A percentile compares a stretch with the other conserved stretches of the same genome.
Evolutionary conservation across 2,113 vertebrate species (phyloP).

Genomic region (Paracanthobrama guichenoti): DNA sequence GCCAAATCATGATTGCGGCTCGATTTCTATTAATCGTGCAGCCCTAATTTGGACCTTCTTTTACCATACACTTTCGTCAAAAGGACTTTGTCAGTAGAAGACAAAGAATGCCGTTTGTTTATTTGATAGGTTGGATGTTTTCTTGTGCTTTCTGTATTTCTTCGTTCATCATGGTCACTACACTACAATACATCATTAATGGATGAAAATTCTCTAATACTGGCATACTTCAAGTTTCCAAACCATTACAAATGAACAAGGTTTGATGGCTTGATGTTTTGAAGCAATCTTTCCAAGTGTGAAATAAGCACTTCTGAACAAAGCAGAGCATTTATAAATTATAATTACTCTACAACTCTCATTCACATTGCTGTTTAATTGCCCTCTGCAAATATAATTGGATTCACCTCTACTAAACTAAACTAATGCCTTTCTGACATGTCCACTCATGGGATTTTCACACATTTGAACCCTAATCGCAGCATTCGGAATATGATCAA

Average conservation of each 20-base stretch:
- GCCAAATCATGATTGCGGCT: too few species aligned
- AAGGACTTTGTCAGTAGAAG: neutral
- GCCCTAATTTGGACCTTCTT: neutral
- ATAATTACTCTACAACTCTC: conserved; percentile 2
- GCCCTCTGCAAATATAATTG: conserved; percentile 31
- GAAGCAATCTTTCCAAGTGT: neutral
- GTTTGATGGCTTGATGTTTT: neutral
- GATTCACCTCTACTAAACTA: conserved; percentile 16
- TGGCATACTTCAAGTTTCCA: neutral
- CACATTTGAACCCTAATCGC: neutral
- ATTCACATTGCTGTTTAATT: conserved; percentile 10
- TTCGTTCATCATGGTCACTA: neutral
- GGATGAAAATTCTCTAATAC: too few species aligned
- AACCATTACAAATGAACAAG: neutral
- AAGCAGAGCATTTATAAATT: neutral
- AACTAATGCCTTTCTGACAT: conserved; percentile 3
- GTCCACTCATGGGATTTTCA: neutral
- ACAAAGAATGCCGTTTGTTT: neutral
- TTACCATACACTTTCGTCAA: neutral
- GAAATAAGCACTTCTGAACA: conserved; percentile 28
- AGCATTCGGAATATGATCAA: neutral
- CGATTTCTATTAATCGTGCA: too few species aligned
- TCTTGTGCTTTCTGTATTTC: neutral
- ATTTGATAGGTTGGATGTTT: neutral
- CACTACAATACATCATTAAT: too few species aligned